Evolutionary conservation across 2,113 vertebrate genomes (phyloP), one percentile per base, ranked within the genome.

Genomic region (Rousettus leschenaultii): DNA sequence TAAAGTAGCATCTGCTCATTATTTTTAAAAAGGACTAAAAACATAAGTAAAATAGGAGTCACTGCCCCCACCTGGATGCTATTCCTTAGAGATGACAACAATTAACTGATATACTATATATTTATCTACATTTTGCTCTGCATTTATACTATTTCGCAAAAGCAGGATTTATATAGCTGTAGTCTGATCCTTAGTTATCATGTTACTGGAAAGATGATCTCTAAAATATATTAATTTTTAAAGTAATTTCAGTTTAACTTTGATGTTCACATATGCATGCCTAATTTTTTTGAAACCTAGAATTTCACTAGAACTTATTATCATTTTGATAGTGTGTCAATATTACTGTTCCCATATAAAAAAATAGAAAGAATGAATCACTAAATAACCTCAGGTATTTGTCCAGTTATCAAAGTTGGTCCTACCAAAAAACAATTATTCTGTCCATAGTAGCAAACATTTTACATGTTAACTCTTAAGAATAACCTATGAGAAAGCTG

Each of bases 231-330:
- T 92, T 83, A 24, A 79, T 38, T 35, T 85, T 78, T 95, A 40
- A 79, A 97, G 65, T 51, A 53, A 55, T 74, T 68, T 87, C 92
- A 80, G 2, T 78, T 84, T 89, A 66, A 86, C 59, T 65, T 80
- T 57, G n/a, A 74, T 73, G 21, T 77, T 75, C 16, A 22, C 24
- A 7, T 73, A 28, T 6, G 21, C 73, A 40, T 21, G 6, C 15
- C 15, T 70, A 66, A 66, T 26, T 65, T 92, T 94, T 68, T 77
- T 53, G 21, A 84, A 82, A 70, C 30, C 28, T 19, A 90, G 5
- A 22, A 15, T 79, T 77, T 63, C 40, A 68, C 26, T 45, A 88
- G 68, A 70, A 40, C 13, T 77, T 77, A 43, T 75, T 6, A 8
- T 30, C 57, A 53, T 90, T 88, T 80, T 66, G 48, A 70, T 38